Percentiles rank a stretch among this genome's conserved stretches.
phyloP scores from a whole-genome alignment of 2,797 vertebrate genomes.

The Lacerta agilis region DNA sequence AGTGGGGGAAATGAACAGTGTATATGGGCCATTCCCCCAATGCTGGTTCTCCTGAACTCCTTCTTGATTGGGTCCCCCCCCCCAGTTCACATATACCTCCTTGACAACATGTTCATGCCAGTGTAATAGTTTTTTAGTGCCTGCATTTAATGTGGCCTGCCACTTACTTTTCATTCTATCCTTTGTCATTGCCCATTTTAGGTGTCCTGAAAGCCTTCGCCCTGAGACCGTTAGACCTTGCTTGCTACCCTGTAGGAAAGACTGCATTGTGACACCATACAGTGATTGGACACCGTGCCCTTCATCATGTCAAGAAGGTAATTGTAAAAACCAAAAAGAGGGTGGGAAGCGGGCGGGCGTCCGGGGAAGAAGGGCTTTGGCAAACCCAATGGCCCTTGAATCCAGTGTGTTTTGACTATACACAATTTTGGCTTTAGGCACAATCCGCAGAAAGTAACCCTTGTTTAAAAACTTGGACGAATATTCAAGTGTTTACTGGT shows the following conservation, averaged over 20 bases:
- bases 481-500: background rate
- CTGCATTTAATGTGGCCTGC: conserved; percentile 14
- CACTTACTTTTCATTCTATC: conserved; percentile 30
- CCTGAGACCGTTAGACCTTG: conserved; percentile 91
- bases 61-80: background rate
- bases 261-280: conserved; percentile 92
- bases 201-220: conserved; percentile 94
- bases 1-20: background rate
- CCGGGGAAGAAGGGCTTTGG: no score
- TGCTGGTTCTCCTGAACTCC: background rate
- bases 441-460: no score
- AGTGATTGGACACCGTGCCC: conserved; percentile 93
- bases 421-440: no score
- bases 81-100: background rate
- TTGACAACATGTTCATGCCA: background rate
- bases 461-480: no score
- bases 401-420: no score
- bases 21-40: background rate
- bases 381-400: no score
- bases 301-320: conserved; percentile 90
- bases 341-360: no score
- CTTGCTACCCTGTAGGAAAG: conserved; percentile 92
- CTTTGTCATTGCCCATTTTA: conserved; percentile 63
- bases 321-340: background rate
- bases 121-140: background rate